Conservation (phyloP, 1,140 invertebrate species). For the Argopecten irradians region DNA sequence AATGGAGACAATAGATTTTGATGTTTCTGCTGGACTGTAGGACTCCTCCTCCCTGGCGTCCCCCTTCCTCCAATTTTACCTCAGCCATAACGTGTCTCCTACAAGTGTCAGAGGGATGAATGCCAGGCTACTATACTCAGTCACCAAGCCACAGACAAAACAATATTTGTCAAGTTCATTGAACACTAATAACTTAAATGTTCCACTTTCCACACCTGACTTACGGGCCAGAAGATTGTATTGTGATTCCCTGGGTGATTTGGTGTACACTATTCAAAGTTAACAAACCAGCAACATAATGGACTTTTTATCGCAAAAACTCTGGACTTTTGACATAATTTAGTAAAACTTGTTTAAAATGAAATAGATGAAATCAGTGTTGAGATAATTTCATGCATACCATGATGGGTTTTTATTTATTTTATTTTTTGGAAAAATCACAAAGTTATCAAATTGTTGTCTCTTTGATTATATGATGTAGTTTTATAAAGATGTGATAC, state of each 20-base stretch:
- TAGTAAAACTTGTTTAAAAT: background rate
- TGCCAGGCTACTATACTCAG: background rate
- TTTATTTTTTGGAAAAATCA: no score
- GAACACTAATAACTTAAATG: slow-evolving; percentile 17
- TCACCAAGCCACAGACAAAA: background rate
- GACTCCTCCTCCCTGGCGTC: background rate
- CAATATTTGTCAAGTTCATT: slow-evolving; percentile 18
- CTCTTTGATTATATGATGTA: no score
- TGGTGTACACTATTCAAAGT: background rate
- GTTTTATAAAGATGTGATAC: no score
- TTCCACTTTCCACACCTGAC: background rate
- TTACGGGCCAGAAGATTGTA: background rate
- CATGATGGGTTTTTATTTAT: no score
- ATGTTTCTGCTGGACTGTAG: background rate
- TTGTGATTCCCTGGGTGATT: slow-evolving; percentile 9
- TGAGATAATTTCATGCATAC: background rate
- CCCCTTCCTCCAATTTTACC: background rate
- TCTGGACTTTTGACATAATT: background rate
- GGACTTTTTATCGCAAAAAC: background rate
- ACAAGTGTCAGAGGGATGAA: background rate
- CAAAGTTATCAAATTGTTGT: no score
- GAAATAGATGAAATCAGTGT: background rate
- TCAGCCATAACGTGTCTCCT: background rate
- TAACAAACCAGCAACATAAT: background rate
- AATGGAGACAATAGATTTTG: background rate